Conservation (phyloP, 2,113 vertebrate genomes). For the Tetraodon nigroviridis region DNA sequence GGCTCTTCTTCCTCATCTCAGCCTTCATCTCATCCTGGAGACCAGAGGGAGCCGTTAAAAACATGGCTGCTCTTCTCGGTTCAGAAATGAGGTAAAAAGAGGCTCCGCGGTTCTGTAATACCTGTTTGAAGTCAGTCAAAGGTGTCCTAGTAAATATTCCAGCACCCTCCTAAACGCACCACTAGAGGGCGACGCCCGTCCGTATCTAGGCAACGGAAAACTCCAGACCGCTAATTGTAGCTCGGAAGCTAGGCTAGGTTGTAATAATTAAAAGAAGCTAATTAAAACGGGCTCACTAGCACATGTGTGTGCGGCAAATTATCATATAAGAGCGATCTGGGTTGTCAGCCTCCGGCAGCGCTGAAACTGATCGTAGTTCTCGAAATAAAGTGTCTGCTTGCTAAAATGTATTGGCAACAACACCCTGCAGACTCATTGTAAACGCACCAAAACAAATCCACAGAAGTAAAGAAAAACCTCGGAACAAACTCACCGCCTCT, state of each 20-base stretch:
- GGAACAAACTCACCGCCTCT: constrained; percentile 75
- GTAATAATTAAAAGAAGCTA: background rate
- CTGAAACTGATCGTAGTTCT: too few relatives aligned
- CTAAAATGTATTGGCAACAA: constrained; percentile 2
- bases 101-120: background rate
- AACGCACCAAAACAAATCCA: too few relatives aligned
- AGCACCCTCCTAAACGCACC: background rate
- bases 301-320: too few relatives aligned
- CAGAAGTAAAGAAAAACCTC: background rate
- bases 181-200: constrained; percentile 45
- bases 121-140: background rate
- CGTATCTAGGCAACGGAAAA: constrained; percentile 58
- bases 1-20: constrained; percentile 84
- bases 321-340: background rate
- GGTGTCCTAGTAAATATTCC: too few relatives aligned
- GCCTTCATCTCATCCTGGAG: constrained; percentile 81
- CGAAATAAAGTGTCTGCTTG: too few relatives aligned
- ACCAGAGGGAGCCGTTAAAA: background rate
- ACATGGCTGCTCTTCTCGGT: too few relatives aligned
- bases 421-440: too few relatives aligned
- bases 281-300: too few relatives aligned
- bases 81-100: background rate
- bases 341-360: background rate
- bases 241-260: background rate
- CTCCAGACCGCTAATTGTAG: constrained; percentile 8